phyloP scores from a whole-genome alignment of 1,140 invertebrate genomes.

The Diachasma alloeum region DNA sequence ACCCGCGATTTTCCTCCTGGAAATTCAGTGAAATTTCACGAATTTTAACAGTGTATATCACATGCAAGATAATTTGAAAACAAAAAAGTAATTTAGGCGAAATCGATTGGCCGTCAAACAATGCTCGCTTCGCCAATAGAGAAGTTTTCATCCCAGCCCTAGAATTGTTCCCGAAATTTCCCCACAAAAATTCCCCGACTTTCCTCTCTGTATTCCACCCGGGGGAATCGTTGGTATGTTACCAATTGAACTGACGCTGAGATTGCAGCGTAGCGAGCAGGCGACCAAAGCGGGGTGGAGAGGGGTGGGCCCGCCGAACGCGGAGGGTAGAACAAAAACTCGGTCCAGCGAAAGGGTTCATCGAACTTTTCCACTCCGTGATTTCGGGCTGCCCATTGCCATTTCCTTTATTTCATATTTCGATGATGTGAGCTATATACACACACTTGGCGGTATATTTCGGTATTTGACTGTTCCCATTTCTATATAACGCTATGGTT shows the following conservation, averaged over 20 bases:
- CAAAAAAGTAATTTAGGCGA: too few species aligned
- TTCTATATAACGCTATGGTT: constrained; percentile 34
- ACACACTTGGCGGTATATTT: constrained; percentile 35
- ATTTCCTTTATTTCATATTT: constrained; percentile 1
- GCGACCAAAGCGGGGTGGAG: not conserved
- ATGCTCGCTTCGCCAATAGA: too few species aligned
- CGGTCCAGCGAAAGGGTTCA: constrained; percentile 35
- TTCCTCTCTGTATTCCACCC: not conserved
- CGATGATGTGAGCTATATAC: not conserved
- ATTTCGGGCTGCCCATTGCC: not conserved
- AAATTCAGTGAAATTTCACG: too few species aligned
- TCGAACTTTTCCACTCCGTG: constrained; percentile 46
- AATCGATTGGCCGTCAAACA: too few species aligned
- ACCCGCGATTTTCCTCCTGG: too few species aligned
- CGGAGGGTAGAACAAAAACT: constrained; percentile 19
- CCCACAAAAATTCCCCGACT: too few species aligned
- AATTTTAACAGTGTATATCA: too few species aligned
- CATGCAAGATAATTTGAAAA: too few species aligned
- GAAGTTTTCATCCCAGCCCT: too few species aligned
- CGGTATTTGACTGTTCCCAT: constrained; percentile 55
- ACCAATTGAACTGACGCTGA: constrained; percentile 15
- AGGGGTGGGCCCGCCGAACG: not conserved
- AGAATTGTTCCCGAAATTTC: too few species aligned
- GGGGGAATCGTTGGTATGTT: constrained; percentile 1
- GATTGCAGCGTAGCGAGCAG: not conserved